These are phyloP conservation scores for Anguilla marmorata DNA, from an alignment of 2,797 vertebrate species.

Conservation along the genomic window DNA sequence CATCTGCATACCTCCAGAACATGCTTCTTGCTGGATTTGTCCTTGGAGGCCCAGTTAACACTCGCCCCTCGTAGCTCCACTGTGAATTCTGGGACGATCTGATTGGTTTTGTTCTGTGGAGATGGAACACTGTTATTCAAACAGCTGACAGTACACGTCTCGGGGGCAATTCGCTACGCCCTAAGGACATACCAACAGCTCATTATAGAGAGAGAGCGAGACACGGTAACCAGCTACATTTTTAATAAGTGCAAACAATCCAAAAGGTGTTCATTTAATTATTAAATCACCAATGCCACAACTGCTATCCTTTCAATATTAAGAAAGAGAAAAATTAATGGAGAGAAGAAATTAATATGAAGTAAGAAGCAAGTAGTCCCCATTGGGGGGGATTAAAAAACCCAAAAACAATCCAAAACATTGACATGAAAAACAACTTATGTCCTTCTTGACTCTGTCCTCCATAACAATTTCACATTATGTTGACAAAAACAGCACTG, in stretches of 20 bases:
- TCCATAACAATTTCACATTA: not conserved
- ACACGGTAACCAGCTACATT: not conserved
- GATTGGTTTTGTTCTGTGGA: slow-evolving; percentile 74
- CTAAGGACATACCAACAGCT: not conserved
- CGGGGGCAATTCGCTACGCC: not conserved
- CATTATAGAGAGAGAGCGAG: not conserved
- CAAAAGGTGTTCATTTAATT: too few species aligned
- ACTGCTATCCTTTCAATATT: too few species aligned
- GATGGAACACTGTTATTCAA: not conserved
- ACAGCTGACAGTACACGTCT: not conserved
- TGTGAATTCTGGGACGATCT: slow-evolving; percentile 84
- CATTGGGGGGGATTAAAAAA: not conserved
- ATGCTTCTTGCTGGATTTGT: slow-evolving; percentile 93
- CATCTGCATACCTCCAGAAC: slow-evolving; percentile 81
- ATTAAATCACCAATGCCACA: too few species aligned
- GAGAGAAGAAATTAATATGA: too few species aligned
- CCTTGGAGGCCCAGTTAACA: slow-evolving; percentile 79
- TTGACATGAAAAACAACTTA: not conserved
- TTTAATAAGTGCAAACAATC: too few species aligned
- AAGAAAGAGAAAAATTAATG: too few species aligned
- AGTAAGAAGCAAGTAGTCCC: not conserved
- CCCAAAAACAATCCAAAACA: too few species aligned
- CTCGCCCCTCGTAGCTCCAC: slow-evolving; percentile 81
- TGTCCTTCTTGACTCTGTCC: not conserved
- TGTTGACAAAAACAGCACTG: not conserved